Percentiles rank a stretch among this genome's conserved stretches.
Conservation (phyloP, 2,797 vertebrate species). For the Xenopus petersii region DNA sequence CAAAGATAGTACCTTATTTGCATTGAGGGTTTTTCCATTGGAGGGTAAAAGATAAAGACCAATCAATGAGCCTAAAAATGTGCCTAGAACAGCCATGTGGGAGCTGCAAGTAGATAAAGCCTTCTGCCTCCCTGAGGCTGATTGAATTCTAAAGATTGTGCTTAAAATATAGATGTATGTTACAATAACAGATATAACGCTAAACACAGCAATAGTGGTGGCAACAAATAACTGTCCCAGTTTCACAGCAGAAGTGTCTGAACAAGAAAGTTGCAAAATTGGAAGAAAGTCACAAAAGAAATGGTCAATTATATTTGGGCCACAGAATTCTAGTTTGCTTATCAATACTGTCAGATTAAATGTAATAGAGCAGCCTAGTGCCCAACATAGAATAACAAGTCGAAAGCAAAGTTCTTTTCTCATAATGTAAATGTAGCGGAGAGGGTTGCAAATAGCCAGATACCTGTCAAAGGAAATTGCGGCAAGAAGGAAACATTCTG, state of each 20-base stretch:
- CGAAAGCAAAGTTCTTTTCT: background rate
- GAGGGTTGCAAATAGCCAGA: slow-evolving; percentile 37
- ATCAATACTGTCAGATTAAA: slow-evolving; percentile 13
- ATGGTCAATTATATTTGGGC: slow-evolving; percentile 26
- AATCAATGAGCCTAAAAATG: slow-evolving; percentile 48
- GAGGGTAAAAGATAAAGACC: slow-evolving; percentile 46
- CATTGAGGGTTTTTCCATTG: slow-evolving; percentile 13
- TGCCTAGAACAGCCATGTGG: slow-evolving; percentile 43
- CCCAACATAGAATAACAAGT: slow-evolving; percentile 11
- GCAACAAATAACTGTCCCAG: slow-evolving; percentile 15
- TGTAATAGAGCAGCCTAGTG: background rate
- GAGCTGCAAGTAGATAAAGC: slow-evolving; percentile 51
- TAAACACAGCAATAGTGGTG: slow-evolving; percentile 2
- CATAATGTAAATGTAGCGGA: slow-evolving; percentile 25
- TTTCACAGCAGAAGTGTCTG: slow-evolving; percentile 24
- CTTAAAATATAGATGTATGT: slow-evolving; percentile 27
- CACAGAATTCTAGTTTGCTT: slow-evolving; percentile 26
- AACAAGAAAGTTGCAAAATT: slow-evolving; percentile 34
- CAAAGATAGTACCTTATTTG: slow-evolving; percentile 31
- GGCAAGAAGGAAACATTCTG: slow-evolving; percentile 29
- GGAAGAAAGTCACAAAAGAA: slow-evolving; percentile 42
- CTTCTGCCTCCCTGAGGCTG: slow-evolving; percentile 39
- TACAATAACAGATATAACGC: slow-evolving; percentile 30
- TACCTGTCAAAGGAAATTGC: slow-evolving; percentile 39
- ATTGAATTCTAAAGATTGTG: slow-evolving; percentile 20